A percentile compares a stretch with the other conserved stretches of the same genome.
These are phyloP conservation scores for Drosophila paulistorum DNA, from an alignment of 1,140 invertebrate genomes.

Conservation along the genomic window DNA sequence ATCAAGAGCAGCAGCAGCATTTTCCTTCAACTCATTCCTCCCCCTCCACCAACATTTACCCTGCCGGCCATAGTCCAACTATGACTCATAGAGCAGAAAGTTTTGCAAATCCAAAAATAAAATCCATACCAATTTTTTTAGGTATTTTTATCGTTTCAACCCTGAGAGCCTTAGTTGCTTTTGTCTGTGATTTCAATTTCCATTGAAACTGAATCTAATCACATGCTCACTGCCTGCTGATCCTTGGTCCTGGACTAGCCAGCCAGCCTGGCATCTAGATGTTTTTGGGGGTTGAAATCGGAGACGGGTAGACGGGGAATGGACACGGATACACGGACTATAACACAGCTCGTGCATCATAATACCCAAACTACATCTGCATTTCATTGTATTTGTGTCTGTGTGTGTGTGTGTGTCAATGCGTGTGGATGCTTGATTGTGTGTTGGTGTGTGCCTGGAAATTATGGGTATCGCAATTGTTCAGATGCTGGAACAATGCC, in stretches of 20 bases:
- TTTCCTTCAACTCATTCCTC: constrained; percentile 32
- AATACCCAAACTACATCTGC: constrained; percentile 61
- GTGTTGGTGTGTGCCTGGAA: constrained; percentile 49
- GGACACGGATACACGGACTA: constrained; percentile 28
- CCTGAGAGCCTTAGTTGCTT: constrained; percentile 27
- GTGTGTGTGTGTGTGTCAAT: constrained; percentile 13
- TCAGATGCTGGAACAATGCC: constrained; percentile 71
- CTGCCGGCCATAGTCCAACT: constrained; percentile 27
- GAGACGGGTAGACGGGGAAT: constrained; percentile 22
- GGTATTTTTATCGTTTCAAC: constrained; percentile 56
- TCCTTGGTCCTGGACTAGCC: constrained; percentile 35
- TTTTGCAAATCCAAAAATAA: constrained; percentile 24
- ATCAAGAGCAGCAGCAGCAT: constrained; percentile 34
- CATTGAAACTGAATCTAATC: constrained; percentile 82
- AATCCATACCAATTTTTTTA: constrained; percentile 49
- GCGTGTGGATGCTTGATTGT: constrained; percentile 15
- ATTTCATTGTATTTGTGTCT: constrained; percentile 40
- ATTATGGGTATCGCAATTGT: constrained; percentile 73
- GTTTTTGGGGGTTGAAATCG: constrained; percentile 43
- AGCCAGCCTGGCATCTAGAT: background rate
- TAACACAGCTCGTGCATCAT: constrained; percentile 38
- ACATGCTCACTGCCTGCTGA: constrained; percentile 73
- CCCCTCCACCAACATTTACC: constrained; percentile 32
- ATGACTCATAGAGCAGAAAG: constrained; percentile 17
- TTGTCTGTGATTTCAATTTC: constrained; percentile 81